A percentile compares a stretch with the other conserved stretches of the same genome.
Conservation (phyloP, 2,888 invertebrate species). For the Alitta virens region DNA sequence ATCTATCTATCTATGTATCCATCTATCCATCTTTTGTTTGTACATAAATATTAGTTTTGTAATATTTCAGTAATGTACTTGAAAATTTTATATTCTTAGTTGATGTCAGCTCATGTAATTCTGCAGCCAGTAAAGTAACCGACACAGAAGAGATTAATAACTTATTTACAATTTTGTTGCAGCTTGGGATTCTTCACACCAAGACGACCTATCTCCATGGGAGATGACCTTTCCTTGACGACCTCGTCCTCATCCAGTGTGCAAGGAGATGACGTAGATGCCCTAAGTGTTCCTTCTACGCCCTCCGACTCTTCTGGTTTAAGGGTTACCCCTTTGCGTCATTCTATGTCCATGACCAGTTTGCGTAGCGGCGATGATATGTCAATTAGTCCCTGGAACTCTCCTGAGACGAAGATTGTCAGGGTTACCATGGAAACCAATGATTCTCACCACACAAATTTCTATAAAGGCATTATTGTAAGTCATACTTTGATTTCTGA, state of each 20-base stretch:
- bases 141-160: too few species aligned
- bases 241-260: constrained; percentile 2
- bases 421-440: constrained; percentile 26
- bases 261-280: constrained; percentile 4
- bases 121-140: too few species aligned
- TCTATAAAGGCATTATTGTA: constrained; percentile 29
- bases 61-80: too few species aligned
- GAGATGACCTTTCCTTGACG: constrained; percentile 9
- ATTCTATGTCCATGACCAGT: constrained; percentile 24
- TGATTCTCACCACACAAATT: constrained; percentile 21
- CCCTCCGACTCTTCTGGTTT: not conserved
- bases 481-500: constrained; percentile 5
- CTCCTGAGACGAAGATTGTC: constrained; percentile 23
- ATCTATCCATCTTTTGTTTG: too few species aligned
- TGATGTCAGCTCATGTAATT: too few species aligned
- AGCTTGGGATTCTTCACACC: constrained; percentile 28
- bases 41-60: too few species aligned
- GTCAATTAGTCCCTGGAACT: constrained; percentile 18
- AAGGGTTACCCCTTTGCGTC: constrained; percentile 14
- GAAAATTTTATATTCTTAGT: too few species aligned
- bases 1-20: too few species aligned
- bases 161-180: too few species aligned
- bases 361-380: constrained; percentile 17
- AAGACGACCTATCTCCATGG: constrained; percentile 17
- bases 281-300: constrained; percentile 15